Evolutionary conservation across 2,888 invertebrate species (phyloP).

Genomic region (Melipona beecheii): DNA sequence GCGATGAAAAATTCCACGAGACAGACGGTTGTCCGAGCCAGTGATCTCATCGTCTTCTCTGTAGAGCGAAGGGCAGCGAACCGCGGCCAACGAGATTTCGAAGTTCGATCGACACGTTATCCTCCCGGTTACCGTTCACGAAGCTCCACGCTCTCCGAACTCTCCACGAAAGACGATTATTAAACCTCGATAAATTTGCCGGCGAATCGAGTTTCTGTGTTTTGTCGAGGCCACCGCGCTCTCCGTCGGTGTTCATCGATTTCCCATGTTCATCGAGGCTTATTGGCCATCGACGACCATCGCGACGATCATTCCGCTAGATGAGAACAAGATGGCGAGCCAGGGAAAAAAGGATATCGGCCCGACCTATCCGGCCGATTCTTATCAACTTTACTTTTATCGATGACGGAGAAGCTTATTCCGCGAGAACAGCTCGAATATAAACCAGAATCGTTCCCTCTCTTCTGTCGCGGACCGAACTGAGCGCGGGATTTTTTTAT

Average conservation of each 20-base stretch:
- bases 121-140: background rate
- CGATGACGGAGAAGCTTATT: constrained; percentile 49
- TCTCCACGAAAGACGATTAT: constrained; percentile 25
- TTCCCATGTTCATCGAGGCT: constrained; percentile 30
- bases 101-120: background rate
- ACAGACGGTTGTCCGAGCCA: background rate
- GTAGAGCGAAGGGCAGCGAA: background rate
- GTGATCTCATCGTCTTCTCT: background rate
- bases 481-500: background rate
- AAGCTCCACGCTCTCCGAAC: background rate
- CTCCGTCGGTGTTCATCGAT: constrained; percentile 34
- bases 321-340: constrained; percentile 45
- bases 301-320: constrained; percentile 26
- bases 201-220: constrained; percentile 23
- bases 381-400: constrained; percentile 51
- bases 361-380: constrained; percentile 41
- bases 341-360: constrained; percentile 40
- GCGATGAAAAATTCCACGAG: background rate
- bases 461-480: constrained; percentile 2
- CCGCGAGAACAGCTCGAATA: constrained; percentile 29
- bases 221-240: constrained; percentile 2
- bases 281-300: constrained; percentile 43
- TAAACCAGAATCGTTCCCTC: constrained; percentile 27
- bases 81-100: background rate
- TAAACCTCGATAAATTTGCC: constrained; percentile 6